phyloP scores from a whole-genome alignment of 2,113 vertebrate genomes.

The Bungarus multicinctus region DNA sequence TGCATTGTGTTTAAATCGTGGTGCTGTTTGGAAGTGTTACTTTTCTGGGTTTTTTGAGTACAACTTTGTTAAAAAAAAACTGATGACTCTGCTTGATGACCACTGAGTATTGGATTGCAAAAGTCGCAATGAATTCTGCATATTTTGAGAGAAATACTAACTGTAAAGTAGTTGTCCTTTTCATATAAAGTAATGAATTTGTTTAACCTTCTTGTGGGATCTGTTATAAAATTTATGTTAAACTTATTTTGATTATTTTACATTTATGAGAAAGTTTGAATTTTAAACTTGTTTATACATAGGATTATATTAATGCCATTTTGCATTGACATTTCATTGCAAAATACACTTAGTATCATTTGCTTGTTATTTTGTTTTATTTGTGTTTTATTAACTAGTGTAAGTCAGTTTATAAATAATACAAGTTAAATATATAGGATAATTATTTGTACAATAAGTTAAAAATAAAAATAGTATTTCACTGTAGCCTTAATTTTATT shows the following conservation, averaged over 20 bases:
- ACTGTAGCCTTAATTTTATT: neutral
- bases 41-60: neutral
- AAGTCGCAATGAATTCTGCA: constrained; percentile 1
- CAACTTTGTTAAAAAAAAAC: neutral
- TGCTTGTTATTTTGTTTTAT: neutral
- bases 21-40: neutral
- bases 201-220: neutral
- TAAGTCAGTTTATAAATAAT: constrained; percentile 10
- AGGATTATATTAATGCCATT: neutral
- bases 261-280: neutral
- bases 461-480: neutral
- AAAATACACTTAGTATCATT: neutral
- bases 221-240: neutral
- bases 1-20: constrained; percentile 7
- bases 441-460: neutral
- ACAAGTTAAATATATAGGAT: neutral
- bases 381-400: neutral
- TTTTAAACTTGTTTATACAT: neutral
- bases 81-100: constrained; percentile 13
- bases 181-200: neutral
- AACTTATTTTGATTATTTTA: neutral
- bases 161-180: neutral
- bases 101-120: neutral
- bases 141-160: neutral
- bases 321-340: neutral